These are phyloP conservation scores for Calyptomena viridis DNA, from an alignment of 2,113 vertebrate species.

Conservation along the genomic window DNA sequence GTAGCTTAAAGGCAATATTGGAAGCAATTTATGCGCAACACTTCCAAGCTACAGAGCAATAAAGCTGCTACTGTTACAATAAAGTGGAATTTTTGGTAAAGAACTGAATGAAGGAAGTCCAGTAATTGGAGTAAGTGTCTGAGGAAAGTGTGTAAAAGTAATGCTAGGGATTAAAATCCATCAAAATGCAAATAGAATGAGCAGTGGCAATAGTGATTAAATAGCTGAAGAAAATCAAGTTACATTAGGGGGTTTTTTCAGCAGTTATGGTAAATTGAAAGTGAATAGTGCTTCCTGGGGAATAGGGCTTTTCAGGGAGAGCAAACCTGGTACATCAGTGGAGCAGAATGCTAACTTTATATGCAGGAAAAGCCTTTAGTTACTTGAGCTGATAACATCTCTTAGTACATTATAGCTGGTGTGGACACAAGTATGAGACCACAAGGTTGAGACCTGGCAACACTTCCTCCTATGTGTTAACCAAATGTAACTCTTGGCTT, in stretches of 20 bases:
- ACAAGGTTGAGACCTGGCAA: background rate
- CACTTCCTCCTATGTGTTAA: background rate
- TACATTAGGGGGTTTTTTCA: background rate
- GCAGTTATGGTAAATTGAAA: background rate
- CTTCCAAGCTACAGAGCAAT: background rate
- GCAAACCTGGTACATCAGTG: background rate
- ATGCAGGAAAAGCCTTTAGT: background rate
- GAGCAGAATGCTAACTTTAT: background rate
- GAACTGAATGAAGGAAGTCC: background rate
- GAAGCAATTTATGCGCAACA: background rate
- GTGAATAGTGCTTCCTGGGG: background rate
- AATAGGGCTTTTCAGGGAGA: background rate
- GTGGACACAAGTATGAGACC: fast-evolving
- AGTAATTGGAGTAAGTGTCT: background rate
- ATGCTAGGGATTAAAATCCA: background rate
- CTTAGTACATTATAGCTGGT: background rate
- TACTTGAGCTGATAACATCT: background rate
- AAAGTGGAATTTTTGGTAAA: background rate
- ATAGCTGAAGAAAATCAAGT: background rate
- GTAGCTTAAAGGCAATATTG: constrained; percentile 24
- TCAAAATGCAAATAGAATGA: constrained; percentile 18
- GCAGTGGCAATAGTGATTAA: background rate
- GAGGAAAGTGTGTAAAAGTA: background rate
- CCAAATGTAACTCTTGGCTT: background rate
- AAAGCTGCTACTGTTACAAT: constrained; percentile 14